Evolutionary conservation across 2,797 vertebrate genomes (phyloP).

Genomic region (Acridotheres tristis): DNA sequence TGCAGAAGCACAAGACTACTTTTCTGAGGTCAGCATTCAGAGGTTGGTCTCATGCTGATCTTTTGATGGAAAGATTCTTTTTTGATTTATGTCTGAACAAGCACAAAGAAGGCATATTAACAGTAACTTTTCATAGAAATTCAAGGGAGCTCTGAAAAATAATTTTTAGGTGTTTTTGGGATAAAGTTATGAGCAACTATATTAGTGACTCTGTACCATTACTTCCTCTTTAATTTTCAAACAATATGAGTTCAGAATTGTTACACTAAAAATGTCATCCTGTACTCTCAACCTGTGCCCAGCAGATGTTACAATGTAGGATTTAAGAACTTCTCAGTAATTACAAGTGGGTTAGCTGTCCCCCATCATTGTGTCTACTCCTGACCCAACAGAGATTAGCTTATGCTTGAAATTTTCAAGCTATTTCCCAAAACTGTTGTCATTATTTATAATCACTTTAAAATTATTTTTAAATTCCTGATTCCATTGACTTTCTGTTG

Average conservation of each 20-base stretch:
- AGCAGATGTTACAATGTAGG: not conserved
- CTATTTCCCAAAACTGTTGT: not conserved
- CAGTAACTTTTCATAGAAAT: not conserved
- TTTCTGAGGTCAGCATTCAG: not conserved
- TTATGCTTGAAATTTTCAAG: not conserved
- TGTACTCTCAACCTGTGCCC: not conserved
- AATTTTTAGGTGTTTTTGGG: not conserved
- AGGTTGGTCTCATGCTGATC: not conserved
- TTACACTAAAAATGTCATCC: not conserved
- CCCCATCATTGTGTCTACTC: not conserved
- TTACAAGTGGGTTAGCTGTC: not conserved
- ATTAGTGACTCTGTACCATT: not conserved
- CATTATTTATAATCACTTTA: not conserved
- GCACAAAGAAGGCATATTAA: not conserved
- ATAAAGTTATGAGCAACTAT: not conserved
- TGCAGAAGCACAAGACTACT: not conserved
- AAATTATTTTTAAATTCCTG: not conserved
- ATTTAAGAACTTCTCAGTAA: not conserved
- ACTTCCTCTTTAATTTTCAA: not conserved
- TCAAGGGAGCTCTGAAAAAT: not conserved
- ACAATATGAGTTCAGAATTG: not conserved
- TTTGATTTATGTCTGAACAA: not conserved
- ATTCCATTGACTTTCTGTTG: not conserved
- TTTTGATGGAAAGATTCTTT: not conserved
- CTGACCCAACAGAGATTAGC: not conserved